These are phyloP conservation scores for Fistularia tabacaria DNA, from an alignment of 2,797 vertebrate genomes.

Conservation along the genomic window DNA sequence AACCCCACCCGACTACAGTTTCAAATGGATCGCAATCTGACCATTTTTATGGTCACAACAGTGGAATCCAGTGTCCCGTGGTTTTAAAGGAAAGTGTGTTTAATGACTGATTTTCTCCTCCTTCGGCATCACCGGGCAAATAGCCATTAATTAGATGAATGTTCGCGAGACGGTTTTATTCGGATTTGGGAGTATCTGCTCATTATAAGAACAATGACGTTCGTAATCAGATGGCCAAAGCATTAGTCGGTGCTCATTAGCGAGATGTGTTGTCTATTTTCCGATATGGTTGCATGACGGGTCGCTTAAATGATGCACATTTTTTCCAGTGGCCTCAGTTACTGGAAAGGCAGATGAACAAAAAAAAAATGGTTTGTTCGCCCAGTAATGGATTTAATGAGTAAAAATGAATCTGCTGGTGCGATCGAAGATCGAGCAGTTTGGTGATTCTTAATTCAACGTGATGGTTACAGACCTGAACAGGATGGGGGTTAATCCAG, in stretches of 20 bases:
- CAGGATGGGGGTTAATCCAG: too few relatives aligned
- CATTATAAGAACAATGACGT: slow-evolving; percentile 72
- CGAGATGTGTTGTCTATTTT: slow-evolving; percentile 56
- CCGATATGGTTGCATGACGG: slow-evolving; percentile 43
- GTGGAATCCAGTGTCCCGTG: slow-evolving; percentile 18
- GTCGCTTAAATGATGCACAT: slow-evolving; percentile 42
- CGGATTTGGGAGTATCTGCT: slow-evolving; percentile 65
- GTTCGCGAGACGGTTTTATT: slow-evolving; percentile 50
- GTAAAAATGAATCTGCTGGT: too few relatives aligned
- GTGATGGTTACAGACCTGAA: too few relatives aligned
- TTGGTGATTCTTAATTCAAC: background rate
- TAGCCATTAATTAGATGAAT: slow-evolving; percentile 70
- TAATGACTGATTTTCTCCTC: slow-evolving; percentile 49
- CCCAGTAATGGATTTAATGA: slow-evolving; percentile 24
- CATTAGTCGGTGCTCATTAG: slow-evolving; percentile 57
- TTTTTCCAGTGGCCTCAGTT: slow-evolving; percentile 17
- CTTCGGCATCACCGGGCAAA: slow-evolving; percentile 58
- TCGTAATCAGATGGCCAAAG: slow-evolving; percentile 63
- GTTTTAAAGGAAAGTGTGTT: slow-evolving; percentile 33
- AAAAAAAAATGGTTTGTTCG: slow-evolving; percentile 27
- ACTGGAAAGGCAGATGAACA: slow-evolving; percentile 2
- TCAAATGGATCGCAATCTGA: slow-evolving; percentile 22
- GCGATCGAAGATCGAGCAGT: background rate
- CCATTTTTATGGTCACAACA: slow-evolving; percentile 16
- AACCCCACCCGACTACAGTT: slow-evolving; percentile 1